Evolutionary conservation across 2,888 invertebrate genomes (phyloP), one percentile per base, ranked within the genome.

Genomic region (Nemotelus nigrinus): DNA sequence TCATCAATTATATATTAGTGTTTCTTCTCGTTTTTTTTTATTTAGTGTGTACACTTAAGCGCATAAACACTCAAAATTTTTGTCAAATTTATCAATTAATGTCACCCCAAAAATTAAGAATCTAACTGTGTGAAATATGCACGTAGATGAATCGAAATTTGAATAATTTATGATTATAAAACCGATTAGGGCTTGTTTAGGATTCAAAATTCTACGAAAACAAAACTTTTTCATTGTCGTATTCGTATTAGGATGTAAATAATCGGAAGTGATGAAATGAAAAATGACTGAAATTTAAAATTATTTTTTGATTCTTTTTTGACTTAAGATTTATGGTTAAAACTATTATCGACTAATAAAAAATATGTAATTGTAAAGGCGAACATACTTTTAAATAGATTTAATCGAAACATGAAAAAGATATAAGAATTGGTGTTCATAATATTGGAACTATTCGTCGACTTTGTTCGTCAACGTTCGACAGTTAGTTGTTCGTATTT

Each of bases 241-340:
- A 70, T 53, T 70, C 71, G 77, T 78, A 77, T 77, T 79, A 79
- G 77, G 79, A 60, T 79, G 78, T 78, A 79, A 79, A 79, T 78
- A 79, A 72, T 78, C 72, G 47, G 63, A 63, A 76, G 74, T 70
- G 68, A 76, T 60, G 48, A 78, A 71, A 76, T 65, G 67, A 79
- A 78, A 79, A 78, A 78, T 65, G 79, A 79, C 79, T 79, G 79
- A 79, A 79, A 78, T 78, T 78, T 79, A 78, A 79, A 79, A 78
- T 78, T 78, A 78, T 79, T 79, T 79, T 79, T 79, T 77, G 78
- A 79, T 77, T 78, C 75, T 74, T 79, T 72, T 78, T 79, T 79
- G 65, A 65, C 63, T 64, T 76, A 65, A 25, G 63, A 76, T 65
- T 76, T 65, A 76, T 65, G 48, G 65, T 65, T 76, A 76, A 58